These are phyloP conservation scores for Rhinolophus sinicus DNA, from an alignment of 2,113 vertebrate species.

Conservation along the genomic window DNA sequence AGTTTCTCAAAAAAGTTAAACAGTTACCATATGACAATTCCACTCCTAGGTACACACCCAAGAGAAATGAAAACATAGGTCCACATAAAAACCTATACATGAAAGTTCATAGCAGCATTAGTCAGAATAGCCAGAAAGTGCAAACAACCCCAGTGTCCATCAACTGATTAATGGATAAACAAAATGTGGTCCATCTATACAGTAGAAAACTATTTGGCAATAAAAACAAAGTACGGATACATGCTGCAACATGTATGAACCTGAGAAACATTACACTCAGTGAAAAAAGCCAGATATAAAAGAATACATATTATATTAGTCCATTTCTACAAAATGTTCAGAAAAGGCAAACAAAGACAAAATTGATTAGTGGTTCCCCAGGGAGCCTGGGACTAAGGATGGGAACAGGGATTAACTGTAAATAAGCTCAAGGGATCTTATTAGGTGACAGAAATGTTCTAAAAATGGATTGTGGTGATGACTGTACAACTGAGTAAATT, in stretches of 20 bases:
- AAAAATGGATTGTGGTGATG: neutral
- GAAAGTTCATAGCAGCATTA: neutral
- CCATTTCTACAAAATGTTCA: neutral
- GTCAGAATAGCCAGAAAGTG: neutral
- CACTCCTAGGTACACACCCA: neutral
- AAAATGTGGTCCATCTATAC: neutral
- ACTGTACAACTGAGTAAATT: neutral
- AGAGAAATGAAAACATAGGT: neutral
- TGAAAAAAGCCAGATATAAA: neutral
- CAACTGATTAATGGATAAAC: neutral
- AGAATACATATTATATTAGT: neutral
- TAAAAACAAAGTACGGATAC: neutral
- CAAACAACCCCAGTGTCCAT: neutral
- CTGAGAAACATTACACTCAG: neutral
- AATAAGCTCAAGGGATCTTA: neutral
- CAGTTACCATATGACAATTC: neutral
- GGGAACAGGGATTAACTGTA: neutral
- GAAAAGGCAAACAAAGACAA: neutral
- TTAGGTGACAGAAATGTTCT: neutral
- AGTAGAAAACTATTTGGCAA: neutral
- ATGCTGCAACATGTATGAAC: neutral
- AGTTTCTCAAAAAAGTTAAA: neutral
- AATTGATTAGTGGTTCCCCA: neutral
- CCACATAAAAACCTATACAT: neutral
- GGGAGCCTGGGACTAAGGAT: neutral